phyloP scores from a whole-genome alignment of 2,113 vertebrate genomes.

The Platysternon megacephalum region DNA sequence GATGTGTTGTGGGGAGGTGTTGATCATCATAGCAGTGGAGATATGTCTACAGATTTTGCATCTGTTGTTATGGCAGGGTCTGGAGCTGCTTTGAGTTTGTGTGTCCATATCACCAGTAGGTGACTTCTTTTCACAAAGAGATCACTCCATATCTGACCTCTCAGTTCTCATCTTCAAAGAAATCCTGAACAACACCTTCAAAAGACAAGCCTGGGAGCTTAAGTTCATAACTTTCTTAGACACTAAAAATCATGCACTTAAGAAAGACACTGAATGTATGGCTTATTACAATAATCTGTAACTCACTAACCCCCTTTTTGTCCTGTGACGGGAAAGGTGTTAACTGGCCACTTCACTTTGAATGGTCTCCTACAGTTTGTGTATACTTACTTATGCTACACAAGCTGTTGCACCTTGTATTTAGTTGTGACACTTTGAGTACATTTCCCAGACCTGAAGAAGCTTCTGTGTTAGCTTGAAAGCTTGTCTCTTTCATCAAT shows the following conservation, averaged over 20 bases:
- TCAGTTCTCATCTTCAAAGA: neutral
- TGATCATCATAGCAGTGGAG: neutral
- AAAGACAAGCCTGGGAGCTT: neutral
- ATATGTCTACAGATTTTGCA: neutral
- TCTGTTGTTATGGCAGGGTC: neutral
- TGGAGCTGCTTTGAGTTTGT: neutral
- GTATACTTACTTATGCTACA: too few relatives aligned
- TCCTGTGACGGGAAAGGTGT: neutral
- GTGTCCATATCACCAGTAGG: too few relatives aligned
- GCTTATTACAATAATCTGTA: neutral
- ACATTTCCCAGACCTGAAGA: neutral
- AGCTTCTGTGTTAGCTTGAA: neutral
- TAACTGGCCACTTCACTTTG: neutral
- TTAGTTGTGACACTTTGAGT: neutral
- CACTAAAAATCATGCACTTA: too few relatives aligned
- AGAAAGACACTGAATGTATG: neutral
- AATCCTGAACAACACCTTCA: neutral
- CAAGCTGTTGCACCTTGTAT: neutral
- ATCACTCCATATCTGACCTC: too few relatives aligned
- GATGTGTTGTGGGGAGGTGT: neutral
- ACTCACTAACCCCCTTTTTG: neutral
- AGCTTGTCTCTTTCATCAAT: neutral
- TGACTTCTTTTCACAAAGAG: too few relatives aligned
- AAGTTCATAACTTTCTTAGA: too few relatives aligned
- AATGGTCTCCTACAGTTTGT: neutral